These are phyloP conservation scores for Nephrotoma guestfalica DNA, from an alignment of 2,888 invertebrate genomes.

Conservation along the genomic window DNA sequence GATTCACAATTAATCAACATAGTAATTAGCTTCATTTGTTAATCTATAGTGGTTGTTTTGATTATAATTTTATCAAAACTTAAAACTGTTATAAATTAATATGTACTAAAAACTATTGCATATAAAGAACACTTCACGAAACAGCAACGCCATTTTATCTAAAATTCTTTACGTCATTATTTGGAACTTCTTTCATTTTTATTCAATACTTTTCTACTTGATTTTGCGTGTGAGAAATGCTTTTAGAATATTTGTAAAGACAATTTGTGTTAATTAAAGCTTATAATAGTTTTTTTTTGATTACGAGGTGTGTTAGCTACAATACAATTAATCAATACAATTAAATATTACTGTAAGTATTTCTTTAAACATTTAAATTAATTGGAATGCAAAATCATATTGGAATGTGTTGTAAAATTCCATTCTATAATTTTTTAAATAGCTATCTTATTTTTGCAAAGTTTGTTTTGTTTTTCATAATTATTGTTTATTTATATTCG, in stretches of 20 bases:
- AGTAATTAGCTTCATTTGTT: no score
- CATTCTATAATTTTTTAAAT: not conserved
- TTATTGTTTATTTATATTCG: not conserved
- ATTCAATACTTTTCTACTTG: not conserved
- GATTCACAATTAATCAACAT: no score
- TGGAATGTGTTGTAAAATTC: not conserved
- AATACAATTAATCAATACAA: not conserved
- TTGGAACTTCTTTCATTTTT: not conserved
- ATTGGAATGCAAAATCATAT: not conserved
- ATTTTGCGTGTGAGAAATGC: not conserved
- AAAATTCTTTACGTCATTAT: not conserved
- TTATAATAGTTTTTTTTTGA: not conserved
- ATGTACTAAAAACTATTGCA: not conserved
- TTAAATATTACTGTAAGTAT: not conserved
- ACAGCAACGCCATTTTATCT: not conserved
- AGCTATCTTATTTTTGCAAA: not conserved
- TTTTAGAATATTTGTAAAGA: not conserved
- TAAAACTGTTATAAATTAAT: not conserved
- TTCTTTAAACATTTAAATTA: not conserved
- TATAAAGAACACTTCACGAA: not conserved
- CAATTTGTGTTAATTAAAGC: not conserved
- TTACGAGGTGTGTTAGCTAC: not conserved
- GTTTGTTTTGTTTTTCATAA: not conserved
- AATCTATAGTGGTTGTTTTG: no score
- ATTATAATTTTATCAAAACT: no score